These are phyloP conservation scores for Machaerirhynchus nigripectus DNA, from an alignment of 2,113 vertebrate genomes.

Conservation along the genomic window DNA sequence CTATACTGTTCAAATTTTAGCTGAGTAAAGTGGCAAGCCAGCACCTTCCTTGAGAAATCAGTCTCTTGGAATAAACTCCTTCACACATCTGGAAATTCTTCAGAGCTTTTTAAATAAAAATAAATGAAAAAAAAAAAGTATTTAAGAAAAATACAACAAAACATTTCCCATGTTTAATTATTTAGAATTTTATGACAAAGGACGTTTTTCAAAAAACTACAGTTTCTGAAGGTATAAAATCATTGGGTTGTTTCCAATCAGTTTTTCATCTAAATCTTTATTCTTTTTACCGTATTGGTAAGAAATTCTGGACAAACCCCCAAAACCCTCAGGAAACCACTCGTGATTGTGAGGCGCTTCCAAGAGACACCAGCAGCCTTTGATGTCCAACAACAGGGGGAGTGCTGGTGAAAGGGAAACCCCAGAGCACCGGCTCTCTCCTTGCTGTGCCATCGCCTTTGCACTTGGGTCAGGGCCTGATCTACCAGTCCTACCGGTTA, in stretches of 20 bases:
- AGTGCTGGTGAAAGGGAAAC: neutral
- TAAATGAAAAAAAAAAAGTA: fast-evolving
- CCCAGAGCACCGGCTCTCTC: neutral
- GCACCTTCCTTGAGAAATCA: neutral
- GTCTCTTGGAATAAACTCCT: neutral
- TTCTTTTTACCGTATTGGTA: neutral
- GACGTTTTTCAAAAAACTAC: neutral
- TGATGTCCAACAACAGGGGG: neutral
- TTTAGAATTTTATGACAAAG: neutral
- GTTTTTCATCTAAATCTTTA: neutral
- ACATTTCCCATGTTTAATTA: neutral
- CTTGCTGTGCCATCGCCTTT: neutral
- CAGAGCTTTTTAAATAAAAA: neutral
- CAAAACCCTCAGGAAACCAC: neutral
- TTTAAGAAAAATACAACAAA: neutral
- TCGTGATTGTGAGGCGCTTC: fast-evolving
- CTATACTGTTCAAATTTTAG: neutral
- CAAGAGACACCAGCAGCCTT: neutral
- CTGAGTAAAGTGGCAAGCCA: neutral
- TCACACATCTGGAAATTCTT: neutral
- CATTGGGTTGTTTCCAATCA: fast-evolving
- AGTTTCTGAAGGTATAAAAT: neutral
- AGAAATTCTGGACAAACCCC: neutral
- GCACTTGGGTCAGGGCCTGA: neutral
- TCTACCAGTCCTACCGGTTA: neutral